Base-by-base conservation (phyloP, 2,888 invertebrate species). In the Cetonia aurata region DNA sequence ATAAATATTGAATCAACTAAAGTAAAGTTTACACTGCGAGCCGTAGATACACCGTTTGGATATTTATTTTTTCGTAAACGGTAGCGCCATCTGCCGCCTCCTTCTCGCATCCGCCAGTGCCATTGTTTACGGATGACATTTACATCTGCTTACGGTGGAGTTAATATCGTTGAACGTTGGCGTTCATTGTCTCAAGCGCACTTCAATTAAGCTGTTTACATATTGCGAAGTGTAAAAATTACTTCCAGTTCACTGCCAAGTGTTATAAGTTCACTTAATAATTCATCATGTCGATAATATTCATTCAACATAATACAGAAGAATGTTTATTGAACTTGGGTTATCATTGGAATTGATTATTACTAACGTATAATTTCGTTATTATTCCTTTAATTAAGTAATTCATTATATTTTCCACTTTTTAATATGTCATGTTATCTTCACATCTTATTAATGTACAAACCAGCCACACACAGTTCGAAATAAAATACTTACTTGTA, bases 1-100 rank as follows among this genome's bases (percentile, higher is more conserved):
- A 72, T 74, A 74, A 74, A 74, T 74, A 74, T 74, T 74, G 74
- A 73, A 73, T 52, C 60, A 73, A 71, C 56, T 50, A 72, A 65
- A 67, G 57, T 56, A 67, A 53, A 33, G 73, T 74, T 74, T 74
- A 72, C 74, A 67, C 53, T 69, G 67, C 55, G 73, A 71, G 70
- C 70, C 71, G 48, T 52, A 60, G 69, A 71, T 71, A 57, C 69
- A 69, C 60, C 59, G 65, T 59, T 44, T 57, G 42, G 69, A 73
- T 74, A 74, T 74, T 74, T 74, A 74, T 72, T 74, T 73, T 69
- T 66, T 50, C 60, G 56, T 65, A 65, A 55, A 59, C 48, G 55
- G 67, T 67, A 67, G 66, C 66, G 65, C 66, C 59, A 67, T 71
- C 53, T 60, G 59, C 52, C 59, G 56, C 59, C 44, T 13, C 66